Evolutionary conservation across 1,140 invertebrate genomes (phyloP), one percentile per base, ranked within the genome.

Genomic region (Proales similis): DNA sequence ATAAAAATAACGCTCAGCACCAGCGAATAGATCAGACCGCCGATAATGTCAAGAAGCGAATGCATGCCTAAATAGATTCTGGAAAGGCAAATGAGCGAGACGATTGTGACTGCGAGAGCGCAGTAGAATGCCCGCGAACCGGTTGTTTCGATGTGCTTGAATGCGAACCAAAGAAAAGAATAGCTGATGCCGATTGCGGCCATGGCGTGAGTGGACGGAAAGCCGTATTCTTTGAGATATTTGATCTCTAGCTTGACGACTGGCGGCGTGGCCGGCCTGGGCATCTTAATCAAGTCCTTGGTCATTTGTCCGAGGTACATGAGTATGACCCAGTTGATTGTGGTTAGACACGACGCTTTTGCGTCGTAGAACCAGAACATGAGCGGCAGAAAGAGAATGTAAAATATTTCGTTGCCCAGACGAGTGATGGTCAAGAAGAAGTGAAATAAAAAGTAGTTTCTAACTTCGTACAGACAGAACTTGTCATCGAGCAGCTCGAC

Each of bases 181-280:
- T 88, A 87, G 42, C 88, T 88, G 68, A 93, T 85, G 0, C 85
- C 84, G 17, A 87, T 80, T 3, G 83, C 86, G 39, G 90, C 84
- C 86, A 91, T 89, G 3, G 89, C 88, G 78, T 93, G 89, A 1
- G 88, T 91, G 3, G 88, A 91, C 9, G 88, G 88, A 86, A 93
- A 89, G 22, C 88, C 88, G 79, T 89, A 92, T 72, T 92, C 88
- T 64, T 87, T 85, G 85, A 90, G 79, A 87, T 90, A 76, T 20
- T 72, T 64, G 20, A 81, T 81, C 72, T 91, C 87, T 12, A 92
- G 72, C 67, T 84, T 80, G 47, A 85, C 78, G 5, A 86, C 88
- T 1, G 88, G 88, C 46, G 86, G 87, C 65, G 79, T 82, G 0
- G 82, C 77, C 0, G 90, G 89, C 66, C 90, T 79, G 5, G 88